Base-by-base conservation (phyloP, 2,888 invertebrate genomes). In the Heliconius ethilla region DNA sequence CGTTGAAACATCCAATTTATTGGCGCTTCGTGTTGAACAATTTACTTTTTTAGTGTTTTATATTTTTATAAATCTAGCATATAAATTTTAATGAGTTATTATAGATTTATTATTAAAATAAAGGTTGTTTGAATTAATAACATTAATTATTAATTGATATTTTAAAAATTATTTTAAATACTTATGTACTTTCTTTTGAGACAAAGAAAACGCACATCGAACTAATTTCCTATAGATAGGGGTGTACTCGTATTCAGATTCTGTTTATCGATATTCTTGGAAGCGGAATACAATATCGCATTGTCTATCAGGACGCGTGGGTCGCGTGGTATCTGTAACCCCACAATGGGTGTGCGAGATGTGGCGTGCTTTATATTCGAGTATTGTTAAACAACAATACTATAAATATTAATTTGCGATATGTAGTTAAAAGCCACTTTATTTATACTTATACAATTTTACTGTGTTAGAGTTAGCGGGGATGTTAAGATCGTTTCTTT, bases 271-370 rank as follows among this genome's bases (percentile, higher is more conserved):
- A 77, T 80, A 76, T 84, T 81, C 82, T 75, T 79, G 80, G 83
- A 83, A 85, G 74, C 79, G 75, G 77, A 70, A 79, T 69, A 79
- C 87, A 88, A 85, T 88, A 85, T 86, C 85, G 86, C 87, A 91
- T 92, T 92, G 81, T 81, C 80, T 74, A 81, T 80, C 80, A 79
- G 82, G 80, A 81, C 79, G 88, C 84, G 91, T 92, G 87, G 91
- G 90, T 81, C 80, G 84, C 82, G 83, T 33, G 33, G 33, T 81
- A 82, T 81, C 82, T 82, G 73, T 81, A 83, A 78, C 81, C 67
- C 29, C 62, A 62, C 40, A 62, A 29, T 72, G 73, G 65, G 27
- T 55, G 55, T 65, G 33, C 11, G 22, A 65, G 62, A 76, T 70
- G 74, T 70, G 62, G 67, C 66, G 22, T 59, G 33, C 69, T 72